Percentiles rank a stretch among this genome's conserved stretches.
Conservation (phyloP, 2,113 vertebrate genomes). For the Megaceryle torquata region DNA sequence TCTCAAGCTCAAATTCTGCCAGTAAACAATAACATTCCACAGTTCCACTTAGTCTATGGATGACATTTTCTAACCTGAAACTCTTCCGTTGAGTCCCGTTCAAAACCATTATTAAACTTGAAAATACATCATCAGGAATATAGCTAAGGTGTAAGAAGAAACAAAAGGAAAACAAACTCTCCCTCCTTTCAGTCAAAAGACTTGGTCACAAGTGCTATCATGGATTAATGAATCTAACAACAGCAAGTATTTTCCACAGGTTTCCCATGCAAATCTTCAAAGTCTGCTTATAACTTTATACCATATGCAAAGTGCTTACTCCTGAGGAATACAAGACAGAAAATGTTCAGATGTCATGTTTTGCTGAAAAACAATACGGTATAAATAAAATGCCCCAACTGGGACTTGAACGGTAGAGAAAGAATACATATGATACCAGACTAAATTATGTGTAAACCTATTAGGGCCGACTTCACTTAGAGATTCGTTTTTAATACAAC, state of each 20-base stretch:
- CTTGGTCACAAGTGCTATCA: not conserved
- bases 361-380: conserved; percentile 44
- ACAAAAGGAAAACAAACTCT: not conserved
- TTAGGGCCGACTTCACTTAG: conserved; percentile 56
- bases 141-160: not conserved
- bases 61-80: not conserved
- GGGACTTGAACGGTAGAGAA: conserved; percentile 14
- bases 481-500: conserved; percentile 52
- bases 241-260: conserved; percentile 2
- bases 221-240: not conserved
- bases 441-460: conserved; percentile 60
- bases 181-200: not conserved
- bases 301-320: not conserved
- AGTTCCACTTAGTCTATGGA: not conserved
- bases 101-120: not conserved
- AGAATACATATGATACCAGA: conserved; percentile 17
- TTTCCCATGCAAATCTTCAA: conserved; percentile 14
- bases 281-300: conserved; percentile 14
- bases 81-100: not conserved
- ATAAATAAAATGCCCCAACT: conserved; percentile 57
- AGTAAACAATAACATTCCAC: not conserved
- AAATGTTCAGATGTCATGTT: conserved; percentile 29
- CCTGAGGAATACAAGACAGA: not conserved
- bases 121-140: not conserved
- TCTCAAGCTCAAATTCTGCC: not conserved